Evolutionary conservation across 2,113 vertebrate genomes (phyloP), one percentile per base, ranked within the genome.

Genomic region (Thalassarche chlororhynchos): DNA sequence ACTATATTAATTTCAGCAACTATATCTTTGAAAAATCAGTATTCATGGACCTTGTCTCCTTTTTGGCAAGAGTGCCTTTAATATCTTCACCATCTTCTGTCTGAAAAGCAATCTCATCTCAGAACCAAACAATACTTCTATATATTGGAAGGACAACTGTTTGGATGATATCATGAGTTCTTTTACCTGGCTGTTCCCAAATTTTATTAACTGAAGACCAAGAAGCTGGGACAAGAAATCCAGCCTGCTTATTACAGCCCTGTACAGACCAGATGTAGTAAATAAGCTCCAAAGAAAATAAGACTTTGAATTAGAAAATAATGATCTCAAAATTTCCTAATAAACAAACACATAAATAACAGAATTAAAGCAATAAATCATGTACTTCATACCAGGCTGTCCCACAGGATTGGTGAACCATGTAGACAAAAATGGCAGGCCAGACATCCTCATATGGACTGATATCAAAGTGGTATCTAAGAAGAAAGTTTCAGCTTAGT

Each of bases 381-480:
- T 74, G 23, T n/a, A 83, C 19, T 90, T 84, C 98, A 24, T 98
- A 99, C 99, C 99, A 99, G 98, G 96, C 98, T 96, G 99, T 98
- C 81, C 99, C 99, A 98, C 99, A 99, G 96, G 99, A 99, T 91
- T 96, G 99, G 92, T 99, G 99, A 96, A 99, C 94, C 99, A 99
- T 99, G 94, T 99, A 99, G 93, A 99, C 98, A 96, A 99, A 99
- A 95, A 99, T 99, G n/a, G 99, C 99, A 88, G 99, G 99, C 99
- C 99, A 99, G 96, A 99, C 98, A 93, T 99, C 99, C 95, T 99
- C 99, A 92, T 99, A 99, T 2, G 99, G 99, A 92, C 97, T 99
- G 47, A 99, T 99, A 98, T 99, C 99, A 98, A 99, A 99, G 98
- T 99, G 99, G 97, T 99, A 99, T 94, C 99, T 99, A 97, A 75